phyloP scores from a whole-genome alignment of 2,113 vertebrate genomes.

The Protobothrops mucrosquamatus region DNA sequence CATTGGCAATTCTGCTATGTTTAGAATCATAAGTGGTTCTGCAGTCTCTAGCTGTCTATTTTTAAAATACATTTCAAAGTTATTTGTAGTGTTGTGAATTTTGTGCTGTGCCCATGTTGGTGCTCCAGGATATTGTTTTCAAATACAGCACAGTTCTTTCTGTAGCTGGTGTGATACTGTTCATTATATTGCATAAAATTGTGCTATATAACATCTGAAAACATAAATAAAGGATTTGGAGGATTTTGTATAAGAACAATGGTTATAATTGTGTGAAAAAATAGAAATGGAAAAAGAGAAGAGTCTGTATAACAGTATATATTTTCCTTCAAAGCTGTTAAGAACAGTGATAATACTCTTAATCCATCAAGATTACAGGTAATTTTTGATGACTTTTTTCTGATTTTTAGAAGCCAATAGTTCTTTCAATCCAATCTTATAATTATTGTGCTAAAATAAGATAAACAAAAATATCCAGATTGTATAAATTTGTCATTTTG shows the following conservation, averaged over 20 bases:
- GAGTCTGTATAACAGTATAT: neutral
- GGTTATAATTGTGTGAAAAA: slow-evolving; percentile 37
- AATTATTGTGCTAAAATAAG: neutral
- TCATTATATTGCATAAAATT: slow-evolving; percentile 62
- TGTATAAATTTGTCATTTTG: neutral
- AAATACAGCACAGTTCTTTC: slow-evolving; percentile 60
- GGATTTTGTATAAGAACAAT: slow-evolving; percentile 68
- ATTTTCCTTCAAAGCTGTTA: neutral
- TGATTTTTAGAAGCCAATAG: neutral
- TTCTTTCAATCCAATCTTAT: neutral
- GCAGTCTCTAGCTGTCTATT: slow-evolving; percentile 55
- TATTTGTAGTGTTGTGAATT: slow-evolving; percentile 63
- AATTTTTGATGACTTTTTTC: neutral
- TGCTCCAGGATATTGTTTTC: slow-evolving; percentile 64
- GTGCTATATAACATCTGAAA: slow-evolving; percentile 46
- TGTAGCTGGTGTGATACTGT: slow-evolving; percentile 66
- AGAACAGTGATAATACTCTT: neutral
- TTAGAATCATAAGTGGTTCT: slow-evolving; percentile 48
- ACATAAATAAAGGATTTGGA: slow-evolving; percentile 74
- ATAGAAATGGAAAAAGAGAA: neutral
- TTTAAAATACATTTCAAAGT: slow-evolving; percentile 58
- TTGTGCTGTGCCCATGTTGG: slow-evolving; percentile 60
- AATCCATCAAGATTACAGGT: neutral
- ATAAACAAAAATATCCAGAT: neutral
- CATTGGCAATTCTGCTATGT: slow-evolving; percentile 49